Evolutionary conservation across 2,113 vertebrate genomes (phyloP).

Genomic region (Morphnarchus princeps): DNA sequence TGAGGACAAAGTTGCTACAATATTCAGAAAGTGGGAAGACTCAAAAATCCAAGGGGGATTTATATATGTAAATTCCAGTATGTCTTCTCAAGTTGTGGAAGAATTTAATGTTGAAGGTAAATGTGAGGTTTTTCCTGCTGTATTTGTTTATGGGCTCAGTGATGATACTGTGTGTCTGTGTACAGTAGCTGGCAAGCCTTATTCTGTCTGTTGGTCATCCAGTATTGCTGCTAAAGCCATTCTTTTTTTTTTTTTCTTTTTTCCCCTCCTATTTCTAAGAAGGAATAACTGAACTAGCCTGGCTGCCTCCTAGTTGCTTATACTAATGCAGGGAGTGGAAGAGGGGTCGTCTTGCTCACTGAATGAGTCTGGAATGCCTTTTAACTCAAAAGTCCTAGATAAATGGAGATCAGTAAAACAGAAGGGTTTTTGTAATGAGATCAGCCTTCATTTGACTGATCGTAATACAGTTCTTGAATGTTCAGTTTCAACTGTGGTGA

Average conservation of each 20-base stretch:
- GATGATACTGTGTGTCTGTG: fast-evolving
- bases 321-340: background rate
- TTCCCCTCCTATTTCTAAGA: background rate
- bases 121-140: background rate
- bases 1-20: background rate
- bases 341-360: background rate
- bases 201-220: background rate
- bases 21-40: background rate
- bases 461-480: background rate
- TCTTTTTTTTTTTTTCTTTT: background rate
- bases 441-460: background rate
- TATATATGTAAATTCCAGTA: background rate
- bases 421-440: background rate
- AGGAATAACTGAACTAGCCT: background rate
- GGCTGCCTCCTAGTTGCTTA: background rate
- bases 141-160: background rate
- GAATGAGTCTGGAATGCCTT: background rate
- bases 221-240: background rate
- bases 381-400: background rate
- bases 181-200: background rate
- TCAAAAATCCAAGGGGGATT: background rate
- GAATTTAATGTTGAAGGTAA: background rate
- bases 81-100: background rate
- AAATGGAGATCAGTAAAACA: background rate
- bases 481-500: background rate